These are phyloP conservation scores for Halisarca cf. caerulea DNA, from an alignment of 37 sponge, comb jelly and placozoan species.

Conservation along the genomic window DNA sequence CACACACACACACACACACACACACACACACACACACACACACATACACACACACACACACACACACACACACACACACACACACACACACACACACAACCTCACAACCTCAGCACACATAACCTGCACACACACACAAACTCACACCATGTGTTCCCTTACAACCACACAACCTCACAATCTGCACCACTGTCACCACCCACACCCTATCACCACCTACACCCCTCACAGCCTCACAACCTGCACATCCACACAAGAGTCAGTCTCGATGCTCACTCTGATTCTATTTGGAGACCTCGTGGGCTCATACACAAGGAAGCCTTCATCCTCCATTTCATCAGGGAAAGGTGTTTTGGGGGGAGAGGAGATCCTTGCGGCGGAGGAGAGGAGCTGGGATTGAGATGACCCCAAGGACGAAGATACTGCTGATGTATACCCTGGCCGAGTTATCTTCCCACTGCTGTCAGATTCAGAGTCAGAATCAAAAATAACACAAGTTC, in stretches of 20 bases:
- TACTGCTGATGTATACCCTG: not conserved
- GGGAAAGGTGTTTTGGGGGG: not conserved
- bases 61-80: no score
- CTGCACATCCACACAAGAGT: constrained; percentile 35
- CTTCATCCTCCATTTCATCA: constrained; percentile 6
- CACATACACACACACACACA: no score
- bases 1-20: no score
- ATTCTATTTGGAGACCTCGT: no score
- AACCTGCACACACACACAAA: no score
- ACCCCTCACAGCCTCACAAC: not conserved
- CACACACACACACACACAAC: no score
- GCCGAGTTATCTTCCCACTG: not conserved
- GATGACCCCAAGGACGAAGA: not conserved
- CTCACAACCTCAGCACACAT: no score
- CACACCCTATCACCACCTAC: not conserved
- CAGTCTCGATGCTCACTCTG: constrained; percentile 29
- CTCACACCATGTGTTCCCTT: no score
- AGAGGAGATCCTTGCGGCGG: not conserved
- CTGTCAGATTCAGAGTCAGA: constrained; percentile 16
- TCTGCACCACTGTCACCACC: not conserved
- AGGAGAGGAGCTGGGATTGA: not conserved
- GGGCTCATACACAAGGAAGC: constrained; percentile 9
- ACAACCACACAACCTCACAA: no score
- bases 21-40: no score
- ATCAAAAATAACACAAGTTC: not conserved